phyloP scores from a whole-genome alignment of 1,140 invertebrate species.

The Andrena cerasifolii region DNA sequence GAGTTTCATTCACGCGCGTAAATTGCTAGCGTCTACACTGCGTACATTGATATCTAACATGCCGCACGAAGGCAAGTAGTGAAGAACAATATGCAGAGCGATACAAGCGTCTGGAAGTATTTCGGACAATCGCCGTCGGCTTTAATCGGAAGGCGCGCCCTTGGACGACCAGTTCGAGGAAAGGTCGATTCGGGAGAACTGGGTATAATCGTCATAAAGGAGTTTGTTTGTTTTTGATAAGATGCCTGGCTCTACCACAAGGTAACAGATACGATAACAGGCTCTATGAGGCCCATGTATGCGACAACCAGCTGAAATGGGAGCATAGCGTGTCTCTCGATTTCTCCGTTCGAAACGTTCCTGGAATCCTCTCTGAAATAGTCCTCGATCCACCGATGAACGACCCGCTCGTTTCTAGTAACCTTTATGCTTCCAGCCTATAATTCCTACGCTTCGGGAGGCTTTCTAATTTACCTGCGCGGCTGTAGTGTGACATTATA shows the following conservation, averaged over 20 bases:
- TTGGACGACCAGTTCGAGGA: slow-evolving; percentile 38
- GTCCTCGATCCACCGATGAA: slow-evolving; percentile 38
- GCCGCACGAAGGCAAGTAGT: not conserved
- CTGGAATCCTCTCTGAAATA: slow-evolving; percentile 50
- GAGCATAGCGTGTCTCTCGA: slow-evolving; percentile 51
- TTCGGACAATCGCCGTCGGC: slow-evolving; percentile 11
- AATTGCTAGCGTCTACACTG: no score
- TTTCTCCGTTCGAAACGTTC: slow-evolving; percentile 51
- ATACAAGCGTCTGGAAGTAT: not conserved
- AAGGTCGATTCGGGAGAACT: slow-evolving; percentile 48
- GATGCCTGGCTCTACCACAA: slow-evolving; percentile 33
- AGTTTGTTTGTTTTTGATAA: slow-evolving; percentile 49
- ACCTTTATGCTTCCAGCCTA: slow-evolving; percentile 30
- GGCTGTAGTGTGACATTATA: slow-evolving; percentile 24
- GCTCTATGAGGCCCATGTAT: slow-evolving; percentile 40
- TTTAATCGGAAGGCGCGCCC: slow-evolving; percentile 34
- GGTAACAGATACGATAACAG: slow-evolving; percentile 51
- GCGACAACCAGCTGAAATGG: slow-evolving; percentile 40
- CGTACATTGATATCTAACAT: not conserved
- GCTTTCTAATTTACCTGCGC: slow-evolving; percentile 36
- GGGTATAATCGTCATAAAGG: slow-evolving; percentile 42
- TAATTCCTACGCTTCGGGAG: not conserved
- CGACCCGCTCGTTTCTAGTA: slow-evolving; percentile 34
- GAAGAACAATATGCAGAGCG: not conserved
- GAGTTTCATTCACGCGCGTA: no score